A percentile compares a stretch with the other conserved stretches of the same genome.
These are phyloP conservation scores for Tachystola acroxantha DNA, from an alignment of 2,888 invertebrate genomes.

Conservation along the genomic window DNA sequence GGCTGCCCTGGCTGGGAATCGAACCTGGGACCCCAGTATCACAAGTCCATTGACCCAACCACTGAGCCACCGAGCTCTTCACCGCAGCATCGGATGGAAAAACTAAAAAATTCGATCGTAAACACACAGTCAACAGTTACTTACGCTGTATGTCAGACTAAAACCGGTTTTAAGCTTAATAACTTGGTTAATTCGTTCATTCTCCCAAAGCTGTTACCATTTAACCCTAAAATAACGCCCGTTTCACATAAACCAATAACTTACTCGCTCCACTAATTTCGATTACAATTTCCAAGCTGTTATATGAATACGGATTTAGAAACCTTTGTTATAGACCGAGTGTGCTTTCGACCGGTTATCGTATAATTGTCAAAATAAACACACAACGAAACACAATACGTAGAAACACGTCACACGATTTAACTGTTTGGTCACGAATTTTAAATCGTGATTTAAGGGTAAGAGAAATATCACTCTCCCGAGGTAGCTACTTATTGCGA, in stretches of 20 bases:
- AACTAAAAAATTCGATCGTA: no score
- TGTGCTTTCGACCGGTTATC: conserved; percentile 38
- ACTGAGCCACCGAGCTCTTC: no score
- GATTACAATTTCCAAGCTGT: conserved; percentile 23
- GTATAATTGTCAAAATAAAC: conserved; percentile 34
- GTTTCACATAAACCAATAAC: conserved; percentile 22
- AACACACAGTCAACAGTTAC: no score
- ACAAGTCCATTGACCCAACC: no score
- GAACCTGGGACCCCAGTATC: no score
- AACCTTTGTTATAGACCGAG: conserved; percentile 27
- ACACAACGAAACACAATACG: conserved; percentile 25
- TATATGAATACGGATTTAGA: conserved; percentile 30
- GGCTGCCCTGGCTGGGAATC: no score
- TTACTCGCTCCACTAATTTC: conserved; percentile 37
- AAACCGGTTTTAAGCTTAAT: no score
- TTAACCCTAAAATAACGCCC: background rate
- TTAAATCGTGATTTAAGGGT: conserved; percentile 16
- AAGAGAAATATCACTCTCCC: no score
- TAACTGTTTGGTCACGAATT: conserved; percentile 45
- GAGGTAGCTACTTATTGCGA: no score
- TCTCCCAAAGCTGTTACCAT: background rate
- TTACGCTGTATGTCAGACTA: no score
- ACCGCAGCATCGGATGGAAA: no score
- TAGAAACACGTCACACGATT: conserved; percentile 42
- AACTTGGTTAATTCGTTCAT: background rate